These are phyloP conservation scores for Delichon dasypus DNA, from an alignment of 2,797 vertebrate genomes.

Conservation along the genomic window DNA sequence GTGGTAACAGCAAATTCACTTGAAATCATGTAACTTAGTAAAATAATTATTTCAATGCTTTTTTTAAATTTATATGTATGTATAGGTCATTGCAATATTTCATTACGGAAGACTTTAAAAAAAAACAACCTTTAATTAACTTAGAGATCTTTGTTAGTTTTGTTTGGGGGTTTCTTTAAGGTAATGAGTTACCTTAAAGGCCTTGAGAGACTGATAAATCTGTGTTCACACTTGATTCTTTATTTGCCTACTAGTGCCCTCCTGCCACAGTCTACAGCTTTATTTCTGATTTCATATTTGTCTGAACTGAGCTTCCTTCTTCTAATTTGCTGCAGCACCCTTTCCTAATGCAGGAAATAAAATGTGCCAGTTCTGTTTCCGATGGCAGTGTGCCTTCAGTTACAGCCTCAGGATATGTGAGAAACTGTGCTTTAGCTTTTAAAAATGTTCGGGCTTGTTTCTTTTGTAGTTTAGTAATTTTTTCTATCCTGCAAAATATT, in stretches of 20 bases:
- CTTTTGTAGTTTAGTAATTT: background rate
- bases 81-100: background rate
- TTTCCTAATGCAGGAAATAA: constrained; percentile 17
- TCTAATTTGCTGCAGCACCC: background rate
- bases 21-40: background rate
- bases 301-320: background rate
- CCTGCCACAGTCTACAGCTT: background rate
- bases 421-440: background rate
- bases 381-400: background rate
- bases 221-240: background rate
- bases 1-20: background rate
- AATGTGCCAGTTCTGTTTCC: background rate
- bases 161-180: background rate
- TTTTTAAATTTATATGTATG: background rate
- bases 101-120: background rate
- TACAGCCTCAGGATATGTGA: background rate
- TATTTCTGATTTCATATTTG: constrained; percentile 3
- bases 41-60: background rate
- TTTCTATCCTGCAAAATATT: background rate
- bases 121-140: background rate
- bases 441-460: background rate
- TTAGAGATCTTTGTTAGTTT: background rate
- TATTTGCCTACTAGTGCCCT: background rate
- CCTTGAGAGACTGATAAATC: background rate
- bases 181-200: background rate